Evolutionary conservation across 2,888 invertebrate genomes (phyloP).

Genomic region (Brachynemurus nebulosus): DNA sequence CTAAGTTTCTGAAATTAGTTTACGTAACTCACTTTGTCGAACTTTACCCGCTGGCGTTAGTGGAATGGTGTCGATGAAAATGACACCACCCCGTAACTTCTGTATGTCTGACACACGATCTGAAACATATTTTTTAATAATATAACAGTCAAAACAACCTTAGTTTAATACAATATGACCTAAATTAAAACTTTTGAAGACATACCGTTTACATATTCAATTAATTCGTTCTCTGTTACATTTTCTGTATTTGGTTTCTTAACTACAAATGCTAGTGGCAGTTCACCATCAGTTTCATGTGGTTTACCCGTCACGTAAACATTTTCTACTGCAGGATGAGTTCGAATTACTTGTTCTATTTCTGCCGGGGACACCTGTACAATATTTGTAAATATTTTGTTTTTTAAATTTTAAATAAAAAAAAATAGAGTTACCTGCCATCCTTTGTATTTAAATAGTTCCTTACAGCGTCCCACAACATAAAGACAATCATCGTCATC

Average conservation of each 20-base stretch:
- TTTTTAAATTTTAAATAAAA: background rate
- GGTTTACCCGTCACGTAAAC: background rate
- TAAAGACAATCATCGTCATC: constrained; percentile 23
- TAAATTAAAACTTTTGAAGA: background rate
- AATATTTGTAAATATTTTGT: background rate
- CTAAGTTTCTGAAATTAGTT: too few species aligned
- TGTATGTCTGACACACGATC: background rate
- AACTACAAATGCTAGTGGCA: background rate
- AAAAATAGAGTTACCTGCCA: constrained; percentile 23
- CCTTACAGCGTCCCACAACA: constrained; percentile 23
- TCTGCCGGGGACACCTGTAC: background rate
- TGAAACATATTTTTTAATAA: background rate
- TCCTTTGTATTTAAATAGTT: constrained; percentile 24
- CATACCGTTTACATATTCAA: background rate
- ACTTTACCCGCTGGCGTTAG: background rate
- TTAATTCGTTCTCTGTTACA: constrained; percentile 2
- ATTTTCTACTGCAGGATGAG: background rate
- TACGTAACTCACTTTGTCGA: background rate
- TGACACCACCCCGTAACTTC: background rate
- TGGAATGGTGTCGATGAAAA: background rate
- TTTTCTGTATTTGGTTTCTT: background rate
- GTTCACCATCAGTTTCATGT: background rate
- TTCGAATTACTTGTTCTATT: background rate
- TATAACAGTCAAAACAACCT: background rate
- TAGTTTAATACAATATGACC: background rate